Conservation (phyloP, 2,113 vertebrate species). For the Cygnus buccinator region DNA sequence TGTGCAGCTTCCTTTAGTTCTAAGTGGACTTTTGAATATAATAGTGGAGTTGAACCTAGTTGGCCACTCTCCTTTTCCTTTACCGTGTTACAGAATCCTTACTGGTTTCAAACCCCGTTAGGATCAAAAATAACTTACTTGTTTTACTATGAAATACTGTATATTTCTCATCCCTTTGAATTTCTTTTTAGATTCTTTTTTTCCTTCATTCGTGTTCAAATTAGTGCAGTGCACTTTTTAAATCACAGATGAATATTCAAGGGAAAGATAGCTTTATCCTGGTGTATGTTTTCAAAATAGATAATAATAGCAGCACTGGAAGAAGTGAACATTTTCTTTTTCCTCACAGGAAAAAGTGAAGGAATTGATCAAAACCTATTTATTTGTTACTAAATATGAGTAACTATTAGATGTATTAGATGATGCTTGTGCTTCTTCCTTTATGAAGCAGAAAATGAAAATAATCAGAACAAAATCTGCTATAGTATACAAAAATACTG, state of each 20-base stretch:
- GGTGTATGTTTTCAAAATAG: neutral
- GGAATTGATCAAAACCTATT: neutral
- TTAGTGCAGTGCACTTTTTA: neutral
- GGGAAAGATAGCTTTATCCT: neutral
- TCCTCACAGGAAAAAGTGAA: neutral
- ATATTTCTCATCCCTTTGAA: neutral
- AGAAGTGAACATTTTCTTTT: neutral
- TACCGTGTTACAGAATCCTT: neutral
- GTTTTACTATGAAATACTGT: neutral
- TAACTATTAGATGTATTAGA: neutral
- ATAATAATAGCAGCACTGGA: neutral
- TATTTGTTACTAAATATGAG: neutral
- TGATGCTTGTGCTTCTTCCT: neutral
- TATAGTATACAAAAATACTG: neutral
- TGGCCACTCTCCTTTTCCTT: neutral
- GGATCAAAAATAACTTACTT: neutral
- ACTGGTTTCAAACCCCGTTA: neutral
- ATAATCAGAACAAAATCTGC: neutral
- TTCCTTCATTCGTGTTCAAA: neutral
- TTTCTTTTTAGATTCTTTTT: neutral
- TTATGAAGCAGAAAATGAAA: neutral
- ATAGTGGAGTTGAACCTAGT: neutral
- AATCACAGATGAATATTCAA: neutral
- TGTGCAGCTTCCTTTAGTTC: neutral
- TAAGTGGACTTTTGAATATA: neutral